Evolutionary conservation across 2,113 vertebrate genomes (phyloP), one percentile per base, ranked within the genome.

Genomic region (Prietella phreatophila): DNA sequence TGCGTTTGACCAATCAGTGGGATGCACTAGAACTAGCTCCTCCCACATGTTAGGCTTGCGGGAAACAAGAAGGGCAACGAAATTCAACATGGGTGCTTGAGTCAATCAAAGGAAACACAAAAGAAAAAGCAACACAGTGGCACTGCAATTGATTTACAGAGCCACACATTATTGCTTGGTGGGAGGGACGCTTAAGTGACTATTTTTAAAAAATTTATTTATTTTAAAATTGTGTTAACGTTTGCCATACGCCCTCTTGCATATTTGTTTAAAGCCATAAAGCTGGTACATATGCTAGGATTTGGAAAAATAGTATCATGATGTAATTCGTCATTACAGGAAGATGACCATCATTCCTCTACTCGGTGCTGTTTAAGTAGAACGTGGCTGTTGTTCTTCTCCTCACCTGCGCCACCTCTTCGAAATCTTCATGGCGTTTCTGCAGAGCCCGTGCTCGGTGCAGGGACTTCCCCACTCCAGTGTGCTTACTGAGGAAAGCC

Each of bases 401-500:
- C 14, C 79, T 94, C 92, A 99, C 98, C 97, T 99, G 98, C 0
- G 98, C 98, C 71, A 99, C 98, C 88, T 99, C 98, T 91, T 99
- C 98, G 76, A 99, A 99, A 93, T 99, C 98, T 90, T 99, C 97
- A 6, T 99, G 98, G 10, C 98, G 96, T 88, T 99, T 99, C 94
- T 99, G 98, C 86, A 99, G 91, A 14, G 98, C 98, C 89, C 98
- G 94, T 83, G 98, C 98, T 89, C 98, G 96, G 93, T 99, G 98
- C 65, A 99, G 94, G 19, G 98, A 99, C 88, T 99, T 99, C 63
- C 98, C 98, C 65, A 99, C 98, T 1, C 98, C 98, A 0, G 98
- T 99, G 86, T 99, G 98, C 87, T 99, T 99, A 93, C 98, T 99
- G 86, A 99, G 96, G 89, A 99, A 99, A 50, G 98, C 98, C 94